Percentiles rank a stretch among this genome's conserved stretches.
Conservation (phyloP, 2,888 invertebrate genomes). For the Amphimallon solstitiale region DNA sequence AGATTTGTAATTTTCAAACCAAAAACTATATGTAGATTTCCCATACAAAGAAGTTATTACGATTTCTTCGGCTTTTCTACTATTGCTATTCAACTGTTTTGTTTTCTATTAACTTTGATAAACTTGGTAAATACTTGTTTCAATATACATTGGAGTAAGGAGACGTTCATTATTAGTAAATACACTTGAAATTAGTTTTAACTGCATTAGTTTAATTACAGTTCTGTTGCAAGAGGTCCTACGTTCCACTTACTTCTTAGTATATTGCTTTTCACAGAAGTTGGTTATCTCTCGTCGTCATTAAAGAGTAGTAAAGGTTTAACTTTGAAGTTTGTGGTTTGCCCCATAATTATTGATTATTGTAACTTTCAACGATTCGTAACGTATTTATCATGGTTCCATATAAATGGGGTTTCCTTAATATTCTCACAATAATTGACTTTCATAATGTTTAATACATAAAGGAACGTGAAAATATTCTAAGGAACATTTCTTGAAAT, state of each 20-base stretch:
- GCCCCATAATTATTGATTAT: background rate
- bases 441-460: too few species aligned
- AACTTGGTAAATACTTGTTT: too few species aligned
- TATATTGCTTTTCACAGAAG: constrained; percentile 1
- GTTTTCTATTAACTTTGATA: too few species aligned
- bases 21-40: too few species aligned
- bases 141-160: too few species aligned
- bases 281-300: background rate
- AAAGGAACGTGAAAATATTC: too few species aligned
- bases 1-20: too few species aligned
- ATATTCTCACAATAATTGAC: background rate
- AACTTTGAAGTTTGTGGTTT: background rate
- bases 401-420: background rate
- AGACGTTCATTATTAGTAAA: background rate
- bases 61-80: too few species aligned
- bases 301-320: constrained; percentile 1
- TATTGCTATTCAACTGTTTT: too few species aligned
- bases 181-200: constrained; percentile 1
- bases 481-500: too few species aligned
- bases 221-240: background rate
- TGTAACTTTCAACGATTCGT: background rate
- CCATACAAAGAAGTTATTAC: too few species aligned
- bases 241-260: background rate
- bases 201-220: constrained; percentile 22
- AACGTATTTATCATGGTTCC: constrained; percentile 4